phyloP scores from a whole-genome alignment of 2,113 vertebrate species.

The Heterochromis multidens region DNA sequence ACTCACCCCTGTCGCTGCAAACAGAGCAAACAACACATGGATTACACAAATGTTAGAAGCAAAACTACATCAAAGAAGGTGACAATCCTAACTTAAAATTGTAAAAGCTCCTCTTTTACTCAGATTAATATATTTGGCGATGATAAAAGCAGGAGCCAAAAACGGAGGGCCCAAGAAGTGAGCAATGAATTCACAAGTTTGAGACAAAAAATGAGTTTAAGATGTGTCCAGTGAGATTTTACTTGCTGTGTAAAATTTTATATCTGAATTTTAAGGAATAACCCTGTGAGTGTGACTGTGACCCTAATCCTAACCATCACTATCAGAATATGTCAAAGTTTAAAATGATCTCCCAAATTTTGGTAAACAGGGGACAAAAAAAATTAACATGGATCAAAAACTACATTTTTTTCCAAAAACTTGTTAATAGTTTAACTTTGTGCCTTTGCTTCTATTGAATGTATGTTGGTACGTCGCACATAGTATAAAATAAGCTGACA shows the following conservation, averaged over 20 bases:
- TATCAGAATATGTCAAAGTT: background rate
- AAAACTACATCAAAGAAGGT: background rate
- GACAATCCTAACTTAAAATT: background rate
- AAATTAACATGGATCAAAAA: too few relatives aligned
- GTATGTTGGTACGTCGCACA: fast-evolving
- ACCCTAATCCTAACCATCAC: background rate
- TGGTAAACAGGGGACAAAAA: too few relatives aligned
- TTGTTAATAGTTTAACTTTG: too few relatives aligned
- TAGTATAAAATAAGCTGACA: slow-evolving; percentile 1
- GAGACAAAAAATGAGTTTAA: background rate
- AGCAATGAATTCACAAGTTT: background rate
- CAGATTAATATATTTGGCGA: background rate
- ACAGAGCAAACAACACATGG: slow-evolving; percentile 68
- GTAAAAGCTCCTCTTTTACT: background rate
- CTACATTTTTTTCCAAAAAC: too few relatives aligned
- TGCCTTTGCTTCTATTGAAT: background rate
- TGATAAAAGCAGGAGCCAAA: background rate
- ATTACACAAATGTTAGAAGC: background rate
- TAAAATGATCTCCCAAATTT: background rate
- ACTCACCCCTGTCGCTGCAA: slow-evolving; percentile 84
- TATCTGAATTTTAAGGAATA: background rate
- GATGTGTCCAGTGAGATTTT: background rate
- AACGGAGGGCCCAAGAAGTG: background rate
- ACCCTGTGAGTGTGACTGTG: background rate
- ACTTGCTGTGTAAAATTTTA: background rate